These are phyloP conservation scores for Pammene aurita DNA, from an alignment of 2,888 invertebrate species.

Conservation along the genomic window DNA sequence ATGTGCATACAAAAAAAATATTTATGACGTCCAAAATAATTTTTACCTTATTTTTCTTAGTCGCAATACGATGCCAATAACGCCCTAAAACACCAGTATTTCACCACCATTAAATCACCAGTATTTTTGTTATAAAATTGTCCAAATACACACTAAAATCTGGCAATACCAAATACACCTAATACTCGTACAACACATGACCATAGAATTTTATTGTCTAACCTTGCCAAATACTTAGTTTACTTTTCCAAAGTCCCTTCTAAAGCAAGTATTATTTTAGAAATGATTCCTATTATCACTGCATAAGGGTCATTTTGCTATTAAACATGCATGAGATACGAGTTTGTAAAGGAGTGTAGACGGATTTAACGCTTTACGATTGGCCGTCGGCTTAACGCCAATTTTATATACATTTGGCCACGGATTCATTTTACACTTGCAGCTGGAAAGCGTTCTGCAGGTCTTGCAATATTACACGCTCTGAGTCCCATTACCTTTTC, in stretches of 20 bases:
- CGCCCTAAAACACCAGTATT: too few relatives aligned
- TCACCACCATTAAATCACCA: too few relatives aligned
- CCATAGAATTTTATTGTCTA: conserved; percentile 9
- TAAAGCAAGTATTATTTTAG: neutral
- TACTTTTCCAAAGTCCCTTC: neutral
- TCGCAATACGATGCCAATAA: too few relatives aligned
- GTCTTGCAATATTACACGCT: too few relatives aligned
- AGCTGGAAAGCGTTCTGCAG: neutral
- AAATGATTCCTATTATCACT: neutral
- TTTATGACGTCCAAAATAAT: too few relatives aligned
- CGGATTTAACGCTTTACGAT: conserved; percentile 12
- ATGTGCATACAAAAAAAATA: too few relatives aligned
- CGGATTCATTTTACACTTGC: neutral
- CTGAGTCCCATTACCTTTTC: too few relatives aligned
- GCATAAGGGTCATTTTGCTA: neutral
- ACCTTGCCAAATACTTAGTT: conserved; percentile 11
- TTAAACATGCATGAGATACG: neutral
- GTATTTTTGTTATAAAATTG: too few relatives aligned
- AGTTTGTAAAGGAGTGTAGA: neutral
- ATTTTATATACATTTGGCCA: conserved; percentile 18
- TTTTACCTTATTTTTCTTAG: too few relatives aligned
- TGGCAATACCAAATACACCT: conserved; percentile 3
- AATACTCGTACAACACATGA: neutral
- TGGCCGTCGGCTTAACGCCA: neutral
- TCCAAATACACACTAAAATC: neutral